phyloP scores from a whole-genome alignment of 2,113 vertebrate genomes.

The Bos indicus region DNA sequence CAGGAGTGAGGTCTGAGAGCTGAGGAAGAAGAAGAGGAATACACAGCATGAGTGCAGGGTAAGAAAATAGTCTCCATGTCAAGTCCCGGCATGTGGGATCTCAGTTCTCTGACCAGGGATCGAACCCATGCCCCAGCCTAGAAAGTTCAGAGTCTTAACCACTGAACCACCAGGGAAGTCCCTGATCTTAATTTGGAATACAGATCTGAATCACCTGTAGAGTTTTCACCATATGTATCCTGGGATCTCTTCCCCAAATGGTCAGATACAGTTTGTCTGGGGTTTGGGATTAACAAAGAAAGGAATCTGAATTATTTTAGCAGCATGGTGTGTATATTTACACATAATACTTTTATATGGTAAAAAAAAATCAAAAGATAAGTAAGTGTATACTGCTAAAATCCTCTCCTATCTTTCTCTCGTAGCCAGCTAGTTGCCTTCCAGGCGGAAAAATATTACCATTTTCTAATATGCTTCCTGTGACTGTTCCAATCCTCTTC shows the following conservation, averaged over 20 bases:
- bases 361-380: background rate
- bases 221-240: background rate
- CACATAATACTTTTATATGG: background rate
- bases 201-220: background rate
- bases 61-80: background rate
- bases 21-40: too few species aligned
- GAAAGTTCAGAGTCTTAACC: background rate
- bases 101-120: background rate
- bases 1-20: background rate
- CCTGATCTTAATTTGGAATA: background rate
- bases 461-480: background rate
- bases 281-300: background rate
- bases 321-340: background rate
- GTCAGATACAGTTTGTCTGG: background rate
- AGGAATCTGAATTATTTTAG: background rate
- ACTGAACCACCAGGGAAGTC: background rate
- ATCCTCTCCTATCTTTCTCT: background rate
- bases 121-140: background rate
- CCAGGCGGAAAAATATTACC: background rate
- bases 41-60: rapidly evolving
- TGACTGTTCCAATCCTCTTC: background rate
- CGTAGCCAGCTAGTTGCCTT: background rate
- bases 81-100: background rate
- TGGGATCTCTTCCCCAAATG: background rate
- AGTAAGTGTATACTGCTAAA: background rate